Conservation (phyloP, 2,797 vertebrate species). For the Lindbergichthys nudifrons region DNA sequence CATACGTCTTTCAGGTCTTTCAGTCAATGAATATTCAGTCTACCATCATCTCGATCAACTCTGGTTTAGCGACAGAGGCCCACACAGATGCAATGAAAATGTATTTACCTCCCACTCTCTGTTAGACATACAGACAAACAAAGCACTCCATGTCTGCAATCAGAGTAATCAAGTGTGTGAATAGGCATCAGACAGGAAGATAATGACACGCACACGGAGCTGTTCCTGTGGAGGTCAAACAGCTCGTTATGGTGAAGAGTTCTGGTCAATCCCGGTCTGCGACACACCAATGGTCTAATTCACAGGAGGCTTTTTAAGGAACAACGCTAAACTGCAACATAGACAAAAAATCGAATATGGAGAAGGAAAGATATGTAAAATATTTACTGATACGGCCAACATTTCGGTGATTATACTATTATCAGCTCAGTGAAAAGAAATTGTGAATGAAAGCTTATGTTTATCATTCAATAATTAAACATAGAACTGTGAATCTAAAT, state of each 20-base stretch:
- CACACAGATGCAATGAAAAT: constrained; percentile 58
- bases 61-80: constrained; percentile 39
- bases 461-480: neutral
- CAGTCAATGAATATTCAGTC: constrained; percentile 25
- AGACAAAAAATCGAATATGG: neutral
- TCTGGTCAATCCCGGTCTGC: constrained; percentile 31
- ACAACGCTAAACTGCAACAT: neutral
- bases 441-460: neutral
- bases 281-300: constrained; percentile 12
- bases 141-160: constrained; percentile 72
- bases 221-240: constrained; percentile 75
- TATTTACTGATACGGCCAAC: neutral
- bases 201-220: constrained; percentile 70
- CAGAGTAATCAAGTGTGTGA: constrained; percentile 76
- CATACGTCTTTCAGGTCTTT: neutral
- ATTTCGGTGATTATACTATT: neutral
- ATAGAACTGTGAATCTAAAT: neutral
- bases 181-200: constrained; percentile 71
- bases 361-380: neutral
- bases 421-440: neutral
- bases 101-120: constrained; percentile 66
- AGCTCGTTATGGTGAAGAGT: constrained; percentile 68
- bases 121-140: constrained; percentile 70
- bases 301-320: constrained; percentile 6
- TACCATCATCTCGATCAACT: neutral